Base-by-base conservation (phyloP, 2,113 vertebrate species). In the Todiramphus chloris region DNA sequence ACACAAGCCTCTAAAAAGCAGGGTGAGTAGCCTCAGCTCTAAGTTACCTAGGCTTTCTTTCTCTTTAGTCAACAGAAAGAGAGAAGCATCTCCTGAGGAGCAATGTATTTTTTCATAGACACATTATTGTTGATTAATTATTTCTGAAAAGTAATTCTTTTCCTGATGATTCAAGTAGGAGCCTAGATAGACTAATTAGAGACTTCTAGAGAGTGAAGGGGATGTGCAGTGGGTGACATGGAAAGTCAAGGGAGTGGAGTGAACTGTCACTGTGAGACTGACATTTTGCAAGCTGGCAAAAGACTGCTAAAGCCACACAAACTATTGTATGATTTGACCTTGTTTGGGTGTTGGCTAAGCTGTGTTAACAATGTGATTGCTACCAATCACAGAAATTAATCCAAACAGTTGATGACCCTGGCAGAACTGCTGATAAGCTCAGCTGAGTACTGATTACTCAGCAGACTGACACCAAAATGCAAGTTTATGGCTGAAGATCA, bases 221-320 rank as follows among this genome's bases (percentile, higher is more conserved):
- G 3, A 30, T 0, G 0, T 27, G 14, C 1, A 0, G 4, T 16
- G 4, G 69, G 14, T 20, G 53, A 63, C n/a, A 82, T 8, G 1
- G 3, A 11, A 68, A 73, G 46, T 41, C 50, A 37, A 53, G 68
- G 21, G 23, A 80, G 35, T 11, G n/a, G 8, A 10, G 25, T 72
- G 37, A 85, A 43, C 53, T 28, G 18, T 33, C 72, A 28, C 70
- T 74, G 46, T n/a, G 62, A 68, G 25, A 15, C 21, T 43, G 66
- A 19, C n/a, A 25, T 75, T 72, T 85, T 94, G 8, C 59, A 33
- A 37, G 10, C 31, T 67, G 46, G 30, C 11, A 44, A 44, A 55
- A 41, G 37, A 59, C 21, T 1, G 1, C 16, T 58, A 59, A 66
- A 89, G 27, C 33, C 2, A 3, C 27, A 14, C 35, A 66, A 74